Evolutionary conservation across 37 sponge, comb jelly and placozoan species (phyloP).

Genomic region (Chondrilla cf. caribensis): DNA sequence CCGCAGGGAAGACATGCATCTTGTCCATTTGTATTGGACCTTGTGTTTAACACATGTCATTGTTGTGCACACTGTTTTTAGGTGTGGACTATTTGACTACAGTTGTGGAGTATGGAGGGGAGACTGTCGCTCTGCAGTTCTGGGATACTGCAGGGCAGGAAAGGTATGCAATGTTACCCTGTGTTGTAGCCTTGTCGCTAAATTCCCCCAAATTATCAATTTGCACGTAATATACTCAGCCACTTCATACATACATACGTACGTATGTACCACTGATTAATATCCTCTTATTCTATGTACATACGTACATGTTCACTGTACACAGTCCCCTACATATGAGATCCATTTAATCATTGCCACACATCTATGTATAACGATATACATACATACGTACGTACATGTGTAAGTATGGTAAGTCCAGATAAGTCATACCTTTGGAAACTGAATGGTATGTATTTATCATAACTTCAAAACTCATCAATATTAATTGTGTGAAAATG

Average conservation of each 20-base stretch:
- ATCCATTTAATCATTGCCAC: too few relatives aligned
- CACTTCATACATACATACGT: not conserved
- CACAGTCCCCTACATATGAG: too few relatives aligned
- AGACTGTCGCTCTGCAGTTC: constrained; percentile 13
- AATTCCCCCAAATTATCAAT: not conserved
- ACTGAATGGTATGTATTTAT: too few relatives aligned
- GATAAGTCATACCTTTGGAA: too few relatives aligned
- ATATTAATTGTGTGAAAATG: too few relatives aligned
- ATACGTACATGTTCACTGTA: too few relatives aligned
- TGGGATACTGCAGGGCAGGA: constrained; percentile 30
- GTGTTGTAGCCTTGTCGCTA: not conserved
- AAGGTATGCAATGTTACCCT: not conserved
- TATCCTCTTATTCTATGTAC: too few relatives aligned
- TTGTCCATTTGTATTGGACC: too few relatives aligned
- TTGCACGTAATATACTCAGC: not conserved
- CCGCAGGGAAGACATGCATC: too few relatives aligned
- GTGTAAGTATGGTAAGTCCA: not conserved
- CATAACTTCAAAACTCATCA: too few relatives aligned
- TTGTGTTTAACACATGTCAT: too few relatives aligned
- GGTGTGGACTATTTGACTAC: constrained; percentile 18
- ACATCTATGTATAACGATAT: not conserved
- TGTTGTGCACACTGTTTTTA: too few relatives aligned
- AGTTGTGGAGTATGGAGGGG: not conserved
- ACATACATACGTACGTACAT: not conserved
- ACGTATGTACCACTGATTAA: not conserved